Evolutionary conservation across 2,797 vertebrate species (phyloP).

Genomic region (Cirrhinus molitorella): DNA sequence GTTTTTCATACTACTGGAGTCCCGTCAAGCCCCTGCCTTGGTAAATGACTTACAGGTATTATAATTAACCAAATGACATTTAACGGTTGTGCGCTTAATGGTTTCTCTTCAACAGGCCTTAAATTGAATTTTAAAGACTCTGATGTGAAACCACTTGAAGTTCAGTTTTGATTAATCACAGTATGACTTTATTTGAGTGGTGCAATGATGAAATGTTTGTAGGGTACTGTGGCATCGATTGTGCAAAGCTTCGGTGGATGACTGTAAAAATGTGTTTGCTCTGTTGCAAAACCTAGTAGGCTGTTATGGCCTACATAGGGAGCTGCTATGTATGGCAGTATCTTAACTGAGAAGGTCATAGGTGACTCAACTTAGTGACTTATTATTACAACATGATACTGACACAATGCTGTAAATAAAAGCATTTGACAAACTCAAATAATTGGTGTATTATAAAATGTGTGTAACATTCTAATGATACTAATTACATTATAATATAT

Average conservation of each 20-base stretch:
- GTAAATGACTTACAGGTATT: conserved; percentile 40
- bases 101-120: conserved; percentile 61
- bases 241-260: neutral
- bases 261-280: neutral
- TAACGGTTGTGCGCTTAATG: conserved; percentile 56
- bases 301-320: neutral
- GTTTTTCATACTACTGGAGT: conserved; percentile 53
- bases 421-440: no score
- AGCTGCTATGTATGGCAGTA: neutral
- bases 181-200: conserved; percentile 12
- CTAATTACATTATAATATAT: neutral
- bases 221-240: neutral
- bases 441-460: no score
- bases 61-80: conserved; percentile 52
- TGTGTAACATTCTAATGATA: no score
- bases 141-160: conserved; percentile 58
- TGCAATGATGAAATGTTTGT: conserved; percentile 26
- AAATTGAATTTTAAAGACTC: conserved; percentile 62
- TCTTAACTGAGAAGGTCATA: no score
- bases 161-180: conserved; percentile 15
- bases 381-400: no score
- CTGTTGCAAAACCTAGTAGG: neutral
- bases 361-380: no score
- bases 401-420: neutral
- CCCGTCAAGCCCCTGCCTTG: conserved; percentile 56